phyloP scores from a whole-genome alignment of 92 coral and sea anemone species.

The Phenganax marumi region DNA sequence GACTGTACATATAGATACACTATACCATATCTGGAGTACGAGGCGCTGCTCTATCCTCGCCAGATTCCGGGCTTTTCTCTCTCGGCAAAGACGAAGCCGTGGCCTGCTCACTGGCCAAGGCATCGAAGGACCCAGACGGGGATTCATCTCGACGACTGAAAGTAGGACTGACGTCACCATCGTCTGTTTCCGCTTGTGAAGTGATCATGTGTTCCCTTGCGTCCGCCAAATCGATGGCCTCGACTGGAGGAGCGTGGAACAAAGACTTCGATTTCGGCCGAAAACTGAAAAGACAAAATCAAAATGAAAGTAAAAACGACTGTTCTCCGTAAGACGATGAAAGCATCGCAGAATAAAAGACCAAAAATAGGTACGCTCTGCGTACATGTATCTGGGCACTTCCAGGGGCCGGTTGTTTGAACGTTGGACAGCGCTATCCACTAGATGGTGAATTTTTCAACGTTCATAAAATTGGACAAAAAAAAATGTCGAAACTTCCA shows the following conservation, averaged over 20 bases:
- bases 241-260: slow-evolving; percentile 18
- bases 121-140: slow-evolving; percentile 13
- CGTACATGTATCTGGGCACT: too few species aligned
- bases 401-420: too few species aligned
- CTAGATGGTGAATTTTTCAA: too few species aligned
- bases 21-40: background rate
- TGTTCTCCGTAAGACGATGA: too few species aligned
- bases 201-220: background rate
- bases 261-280: slow-evolving; percentile 18
- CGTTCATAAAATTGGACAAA: too few species aligned
- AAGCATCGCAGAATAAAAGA: too few species aligned
- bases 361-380: too few species aligned
- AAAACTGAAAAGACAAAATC: slow-evolving; percentile 10
- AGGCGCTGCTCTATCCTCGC: background rate
- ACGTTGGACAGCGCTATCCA: too few species aligned
- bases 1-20: background rate
- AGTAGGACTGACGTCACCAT: slow-evolving; percentile 1
- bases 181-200: background rate
- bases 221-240: background rate
- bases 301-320: background rate
- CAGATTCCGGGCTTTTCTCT: background rate
- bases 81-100: background rate
- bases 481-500: too few species aligned
- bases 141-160: slow-evolving; percentile 16
- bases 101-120: background rate